Base-by-base conservation (phyloP, 2,113 vertebrate species). In the Gymnobelideus leadbeateri region DNA sequence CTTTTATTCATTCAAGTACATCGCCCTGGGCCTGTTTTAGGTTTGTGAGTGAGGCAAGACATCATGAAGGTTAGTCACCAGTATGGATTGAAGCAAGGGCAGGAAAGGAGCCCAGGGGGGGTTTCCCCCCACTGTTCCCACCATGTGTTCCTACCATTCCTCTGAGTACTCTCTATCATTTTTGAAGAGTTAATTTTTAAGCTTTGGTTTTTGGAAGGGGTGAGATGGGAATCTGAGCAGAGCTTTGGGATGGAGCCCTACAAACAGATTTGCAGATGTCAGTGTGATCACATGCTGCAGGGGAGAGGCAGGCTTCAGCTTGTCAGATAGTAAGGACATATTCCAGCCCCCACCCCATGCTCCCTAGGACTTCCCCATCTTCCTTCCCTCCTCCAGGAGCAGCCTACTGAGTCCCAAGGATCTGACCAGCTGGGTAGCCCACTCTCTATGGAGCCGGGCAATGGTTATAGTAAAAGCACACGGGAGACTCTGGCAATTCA, bases 31-130 rank as follows among this genome's bases (percentile, higher is more conserved):
- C 49, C 14, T 0, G 0, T 5, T 54, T 21, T 3, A 0, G 0
- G 1, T 50, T 6, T 0, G 14, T 23, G 0, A 12, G 8, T 0
- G 2, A n/a, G 51, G 55, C 2, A 4, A 5, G 10, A 51, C 43
- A 10, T 25, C 46, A 0, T 37, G 37, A 52, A 31, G 1, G 4
- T 3, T 3, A 3, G 9, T 23, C 24, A 2, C 53, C 21, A 51
- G 77, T 12, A 3, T 0, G 0, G 54, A 12, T 1, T 6, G 3
- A 0, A 0, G 51, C 8, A 28, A 50, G 28, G 47, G 24, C 47
- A 16, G 89, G 24, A 84, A 84, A 43, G 68, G 25, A 50, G 49
- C 26, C 89, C 49, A 8, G 54, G 12, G 14, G 47, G 25, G 25
- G 1, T 28, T 31, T 16, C 46, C 49, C 46, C 49, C 7, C 49